Base-by-base conservation (phyloP, 2,113 vertebrate genomes). In the Xiphias gladius region DNA sequence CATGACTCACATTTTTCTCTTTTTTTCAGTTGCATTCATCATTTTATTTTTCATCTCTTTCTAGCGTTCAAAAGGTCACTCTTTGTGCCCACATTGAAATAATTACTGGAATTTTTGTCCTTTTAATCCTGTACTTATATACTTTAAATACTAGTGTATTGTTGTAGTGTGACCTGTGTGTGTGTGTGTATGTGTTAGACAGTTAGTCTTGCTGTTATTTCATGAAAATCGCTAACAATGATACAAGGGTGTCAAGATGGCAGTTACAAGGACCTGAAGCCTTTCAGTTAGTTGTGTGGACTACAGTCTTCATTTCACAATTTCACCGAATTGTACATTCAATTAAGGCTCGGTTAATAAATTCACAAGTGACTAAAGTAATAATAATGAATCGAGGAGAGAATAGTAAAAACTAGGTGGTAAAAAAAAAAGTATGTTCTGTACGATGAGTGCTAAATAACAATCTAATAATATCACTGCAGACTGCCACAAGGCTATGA, bases 391-490 rank as follows among this genome's bases (percentile, higher is more conserved):
- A 35, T 4, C 57, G 10, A 57, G 19, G 58, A 14, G 2, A 48
- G 39, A 57, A 58, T 30, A 26, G 8, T 66, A 26, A 52, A 35
- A 69, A 52, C 17, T 26, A 1, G 66, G 22, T 12, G 4, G 22
- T 1, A 46, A n/a, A 12, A 54, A 22, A 52, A 54, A 50, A 22
- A 22, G 10, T 22, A 30, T 20, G 46, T 52, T 2, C 41, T 32
- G 2, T 59, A 43, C 24, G 41, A 79, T 43, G 35, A 84, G 28
- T 16, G 22, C n/a, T 70, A 52, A 68, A 75, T 70, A 72, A 83
- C 68, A 19, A 72, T 83, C 86, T 62, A 62, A 83, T 73, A 64
- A 73, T 17, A 62, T 65, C 63, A 67, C 55, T 14, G 41, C 52
- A 4, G 65, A 68, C 32, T 26, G 7, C 73, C 80, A 46, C n/a